Evolutionary conservation across 2,888 invertebrate genomes (phyloP), one percentile per base, ranked within the genome.

Genomic region (Xiphydria camelus): DNA sequence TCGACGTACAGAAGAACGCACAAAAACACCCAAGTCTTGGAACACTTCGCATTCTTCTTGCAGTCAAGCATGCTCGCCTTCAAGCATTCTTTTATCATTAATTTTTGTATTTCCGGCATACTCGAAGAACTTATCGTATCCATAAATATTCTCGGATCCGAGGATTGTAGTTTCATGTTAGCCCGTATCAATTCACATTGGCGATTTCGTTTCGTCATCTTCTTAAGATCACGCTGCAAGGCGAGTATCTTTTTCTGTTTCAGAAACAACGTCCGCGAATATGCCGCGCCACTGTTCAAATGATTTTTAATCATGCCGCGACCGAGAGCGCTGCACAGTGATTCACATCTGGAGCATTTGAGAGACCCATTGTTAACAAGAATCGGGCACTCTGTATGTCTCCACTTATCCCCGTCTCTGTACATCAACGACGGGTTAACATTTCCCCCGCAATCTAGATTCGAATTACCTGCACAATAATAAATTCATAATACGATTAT

Each of bases 331-430:
- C 20, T 40, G 34, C 48, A 52, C 14, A 60, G 41, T 17, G 59
- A 52, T 40, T 54, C 52, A 45, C 73, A 74, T 47, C 59, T 69
- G n/a, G 63, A 61, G 43, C 73, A 74, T 35, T 51, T 57, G 0
- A 51, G 9, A 9, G 61, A 55, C 14, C 62, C 65, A 22, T 64
- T 64, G 35, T 66, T 64, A 22, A 73, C 41, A 35, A 73, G 57
- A 31, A 73, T 53, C 2, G 68, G 55, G 53, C 73, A 73, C 21
- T 59, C 55, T 15, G 55, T 32, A 29, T 73, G 71, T 41, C 73
- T 64, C 70, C 70, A 70, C 44, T 62, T 66, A 3, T 59, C 47
- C 18, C 68, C 72, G 44, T 73, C 71, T 36, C 59, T 53, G 40
- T 55, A 62, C n/a, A n/a, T n/a, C n/a, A n/a, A n/a, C n/a, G n/a